Conservation (phyloP, 2,888 invertebrate species). For the Epiblema foenella region DNA sequence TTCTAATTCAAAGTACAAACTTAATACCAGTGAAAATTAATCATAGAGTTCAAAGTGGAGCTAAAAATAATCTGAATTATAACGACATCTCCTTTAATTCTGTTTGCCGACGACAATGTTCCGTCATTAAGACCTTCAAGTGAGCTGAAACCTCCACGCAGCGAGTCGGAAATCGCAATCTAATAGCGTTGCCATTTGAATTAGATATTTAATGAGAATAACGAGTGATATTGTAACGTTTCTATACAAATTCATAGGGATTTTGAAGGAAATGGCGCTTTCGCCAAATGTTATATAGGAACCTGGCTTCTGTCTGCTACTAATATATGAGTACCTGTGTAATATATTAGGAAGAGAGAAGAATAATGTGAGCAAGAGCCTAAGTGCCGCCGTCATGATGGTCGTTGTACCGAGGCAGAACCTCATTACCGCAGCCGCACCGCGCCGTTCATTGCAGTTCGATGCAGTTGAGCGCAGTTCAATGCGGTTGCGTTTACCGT, state of each 20-base stretch:
- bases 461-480: background rate
- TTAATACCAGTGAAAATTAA: conserved; percentile 2
- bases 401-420: background rate
- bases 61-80: conserved; percentile 16
- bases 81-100: conserved; percentile 2
- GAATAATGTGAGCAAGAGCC: too few species aligned
- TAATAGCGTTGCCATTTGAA: conserved; percentile 11
- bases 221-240: background rate
- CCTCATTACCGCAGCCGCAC: background rate
- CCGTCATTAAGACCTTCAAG: conserved; percentile 8
- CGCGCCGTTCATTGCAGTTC: background rate
- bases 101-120: background rate
- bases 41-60: conserved; percentile 1
- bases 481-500: background rate
- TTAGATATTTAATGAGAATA: conserved; percentile 12
- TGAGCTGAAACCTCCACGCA: background rate
- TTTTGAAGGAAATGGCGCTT: background rate
- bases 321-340: too few species aligned
- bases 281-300: too few species aligned
- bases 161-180: background rate
- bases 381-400: background rate
- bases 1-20: background rate
- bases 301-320: too few species aligned
- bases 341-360: too few species aligned
- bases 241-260: background rate